A percentile compares a stretch with the other conserved stretches of the same genome.
Evolutionary conservation across 1,140 invertebrate genomes (phyloP).

Genomic region (Zaprionus vittiger): DNA sequence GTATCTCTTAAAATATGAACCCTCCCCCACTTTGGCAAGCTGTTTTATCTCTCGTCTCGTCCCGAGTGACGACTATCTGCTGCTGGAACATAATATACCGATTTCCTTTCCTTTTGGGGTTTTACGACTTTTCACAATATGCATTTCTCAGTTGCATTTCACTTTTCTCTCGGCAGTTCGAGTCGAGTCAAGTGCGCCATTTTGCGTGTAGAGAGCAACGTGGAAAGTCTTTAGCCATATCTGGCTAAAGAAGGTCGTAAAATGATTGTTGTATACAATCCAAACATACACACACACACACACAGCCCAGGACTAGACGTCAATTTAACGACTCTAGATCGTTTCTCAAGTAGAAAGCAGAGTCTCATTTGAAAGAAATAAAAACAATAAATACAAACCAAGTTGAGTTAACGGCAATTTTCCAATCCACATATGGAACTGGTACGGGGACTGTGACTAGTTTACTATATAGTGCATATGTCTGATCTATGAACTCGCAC

Average conservation of each 20-base stretch:
- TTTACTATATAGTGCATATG: conserved; percentile 6
- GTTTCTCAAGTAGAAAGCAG: conserved; percentile 75
- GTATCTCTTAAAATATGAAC: conserved; percentile 38
- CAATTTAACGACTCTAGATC: conserved; percentile 59
- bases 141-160: conserved; percentile 4
- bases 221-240: conserved; percentile 71
- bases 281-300: conserved; percentile 46
- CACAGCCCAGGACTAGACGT: conserved; percentile 46
- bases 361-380: conserved; percentile 79
- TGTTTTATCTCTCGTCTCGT: conserved; percentile 56
- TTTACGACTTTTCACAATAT: conserved; percentile 68
- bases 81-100: conserved; percentile 31
- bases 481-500: conserved; percentile 36
- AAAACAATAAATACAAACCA: conserved; percentile 72
- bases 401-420: conserved; percentile 39
- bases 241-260: conserved; percentile 65
- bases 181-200: conserved; percentile 75
- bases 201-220: conserved; percentile 36
- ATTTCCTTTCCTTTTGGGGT: conserved; percentile 55
- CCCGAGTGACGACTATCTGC: conserved; percentile 56
- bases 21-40: neutral
- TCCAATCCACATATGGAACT: conserved; percentile 47
- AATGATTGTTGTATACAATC: conserved; percentile 76
- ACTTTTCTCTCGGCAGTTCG: conserved; percentile 7
- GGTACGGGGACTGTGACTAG: conserved; percentile 7